Base-by-base conservation (phyloP, 2,797 vertebrate species). In the Buceros bicornis region DNA sequence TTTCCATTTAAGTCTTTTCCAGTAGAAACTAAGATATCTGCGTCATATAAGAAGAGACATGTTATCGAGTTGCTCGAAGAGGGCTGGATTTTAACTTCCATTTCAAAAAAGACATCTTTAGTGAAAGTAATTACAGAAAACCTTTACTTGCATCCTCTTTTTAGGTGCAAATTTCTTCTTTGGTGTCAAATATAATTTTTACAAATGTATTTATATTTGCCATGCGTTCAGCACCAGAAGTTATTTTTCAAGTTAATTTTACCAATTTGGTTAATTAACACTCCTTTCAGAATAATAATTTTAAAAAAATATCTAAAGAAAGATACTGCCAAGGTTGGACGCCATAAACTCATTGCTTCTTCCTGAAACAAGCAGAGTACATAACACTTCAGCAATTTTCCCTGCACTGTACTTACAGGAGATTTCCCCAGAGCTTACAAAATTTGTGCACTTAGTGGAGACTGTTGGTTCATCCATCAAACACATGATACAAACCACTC, bases 401-500 rank as follows among this genome's bases (percentile, higher is more conserved):
- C 84, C 76, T 90, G 72, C 24, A 13, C 61, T 93, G 33, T 91
- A 84, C 65, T 96, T 95, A 88, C 91, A 95, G 28, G 54, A 56
- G 85, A 79, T 81, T 93, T 96, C 94, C 76, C 76, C 17, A 15
- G 57, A 79, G 74, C 77, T 47, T 87, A 19, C 12, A 57, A 84
- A 95, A 92, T 81, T 93, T 93, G 60, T 78, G 61, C 91, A 73
- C 95, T 91, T 87, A 77, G 65, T 58, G 43, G 47, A 80, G 84
- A 84, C 43, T 93, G 61, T 94, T 95, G 88, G 67, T 77, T 97
- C 83, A 84, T 81, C 94, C 82, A 96, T 77, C 92, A 91, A 79
- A 80, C 18, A 54, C 42, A 40, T 50, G 53, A 82, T 90, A 93
- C 89, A 92, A 97, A 90, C 61, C 35, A 78, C 37, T 69, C 74